Base-by-base conservation (phyloP, 1,140 invertebrate species). In the Panagrolaimus sp. region DNA sequence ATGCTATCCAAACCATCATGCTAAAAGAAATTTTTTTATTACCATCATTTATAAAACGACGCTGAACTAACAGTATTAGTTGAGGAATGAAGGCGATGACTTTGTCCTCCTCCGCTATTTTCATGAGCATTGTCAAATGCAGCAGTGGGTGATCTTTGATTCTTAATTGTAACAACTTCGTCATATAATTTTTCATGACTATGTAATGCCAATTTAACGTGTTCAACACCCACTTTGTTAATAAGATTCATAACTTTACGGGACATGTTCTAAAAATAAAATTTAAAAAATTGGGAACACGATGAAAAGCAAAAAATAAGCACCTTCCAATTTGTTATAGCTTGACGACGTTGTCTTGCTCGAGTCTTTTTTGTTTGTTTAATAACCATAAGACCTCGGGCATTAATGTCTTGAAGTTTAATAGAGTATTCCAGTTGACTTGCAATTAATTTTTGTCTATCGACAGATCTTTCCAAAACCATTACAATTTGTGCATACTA, bases 401-500 rank as follows among this genome's bases (percentile, higher is more conserved):
- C 23, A 4, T 63, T 67, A 11, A 63, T 66, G 25, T 92, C 91
- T 0, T 90, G 90, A 53, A 98, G 82, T 16, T 91, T 91, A 70
- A 98, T 94, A 61, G 92, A 93, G 84, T 98, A 98, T 72, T 93
- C 91, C 84, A 95, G 89, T 48, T 98, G 87, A 84, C 92, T 95
- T 68, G 90, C 88, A 74, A 92, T 90, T 3, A 92, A 89, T 77
- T 93, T 90, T 63, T 91, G 88, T 80, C 91, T 90, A 0, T 91
- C 90, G 16, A 96, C 91, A 0, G 92, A 92, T 44, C 93, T 85
- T 83, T 98, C 95, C 74, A 98, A 80, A 0, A 93, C 91, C 11
- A 98, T 92, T 5, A 98, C 92, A 74, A 97, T 96, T 85, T 98
- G 96, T 0, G 94, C 94, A 92, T 94, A 98, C 90, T 96, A 79